Conservation (phyloP, 2,113 vertebrate species). For the Oreochromis niloticus region DNA sequence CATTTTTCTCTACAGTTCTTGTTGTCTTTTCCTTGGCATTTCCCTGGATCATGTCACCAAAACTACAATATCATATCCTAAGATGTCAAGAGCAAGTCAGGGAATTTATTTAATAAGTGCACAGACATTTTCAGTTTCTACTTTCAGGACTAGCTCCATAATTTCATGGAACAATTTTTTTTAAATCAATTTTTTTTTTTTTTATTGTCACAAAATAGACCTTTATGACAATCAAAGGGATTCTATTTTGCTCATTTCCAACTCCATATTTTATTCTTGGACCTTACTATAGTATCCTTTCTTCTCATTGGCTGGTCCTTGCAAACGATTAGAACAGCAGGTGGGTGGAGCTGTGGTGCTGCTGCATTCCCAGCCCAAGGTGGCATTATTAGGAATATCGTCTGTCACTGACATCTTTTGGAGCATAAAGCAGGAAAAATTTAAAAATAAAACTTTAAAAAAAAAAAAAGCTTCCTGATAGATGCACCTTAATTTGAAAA, state of each 20-base stretch:
- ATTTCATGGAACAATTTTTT: neutral
- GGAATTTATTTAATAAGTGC: neutral
- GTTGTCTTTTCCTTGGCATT: neutral
- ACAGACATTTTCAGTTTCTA: neutral
- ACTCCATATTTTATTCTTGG: neutral
- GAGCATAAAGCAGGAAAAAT: accelerated
- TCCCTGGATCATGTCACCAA: neutral
- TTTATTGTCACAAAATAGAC: neutral
- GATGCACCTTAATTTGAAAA: neutral
- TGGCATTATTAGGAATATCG: neutral
- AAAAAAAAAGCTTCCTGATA: neutral
- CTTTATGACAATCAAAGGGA: neutral
- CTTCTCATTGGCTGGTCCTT: neutral
- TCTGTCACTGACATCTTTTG: accelerated
- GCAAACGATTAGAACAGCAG: neutral
- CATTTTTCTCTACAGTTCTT: neutral
- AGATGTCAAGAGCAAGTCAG: neutral
- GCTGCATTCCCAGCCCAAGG: neutral
- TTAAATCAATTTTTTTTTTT: neutral
- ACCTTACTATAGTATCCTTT: neutral
- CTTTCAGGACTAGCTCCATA: neutral
- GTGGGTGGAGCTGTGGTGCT: neutral
- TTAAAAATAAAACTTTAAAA: neutral
- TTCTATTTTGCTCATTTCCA: neutral
- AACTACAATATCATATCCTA: neutral